Conservation (phyloP, 1,140 invertebrate genomes). For the Drosophila nikananu region DNA sequence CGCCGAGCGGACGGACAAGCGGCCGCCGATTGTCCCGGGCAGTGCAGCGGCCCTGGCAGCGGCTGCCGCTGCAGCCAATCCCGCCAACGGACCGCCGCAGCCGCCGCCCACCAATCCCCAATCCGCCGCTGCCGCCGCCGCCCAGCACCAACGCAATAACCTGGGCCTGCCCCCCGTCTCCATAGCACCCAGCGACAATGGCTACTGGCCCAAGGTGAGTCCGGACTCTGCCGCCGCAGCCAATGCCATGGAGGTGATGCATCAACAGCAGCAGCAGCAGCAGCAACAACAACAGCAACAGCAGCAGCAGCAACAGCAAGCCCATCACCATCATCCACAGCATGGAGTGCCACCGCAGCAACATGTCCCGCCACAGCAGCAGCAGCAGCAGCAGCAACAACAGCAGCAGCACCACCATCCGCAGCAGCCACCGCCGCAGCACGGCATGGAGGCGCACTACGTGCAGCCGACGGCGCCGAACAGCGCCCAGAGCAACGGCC, state of each 20-base stretch:
- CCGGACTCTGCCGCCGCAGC: conserved; percentile 90
- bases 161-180: conserved; percentile 73
- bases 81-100: conserved; percentile 29
- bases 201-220: conserved; percentile 93
- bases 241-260: conserved; percentile 88
- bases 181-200: conserved; percentile 88
- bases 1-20: conserved; percentile 95
- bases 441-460: conserved; percentile 75
- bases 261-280: conserved; percentile 89
- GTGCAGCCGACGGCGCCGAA: conserved; percentile 64
- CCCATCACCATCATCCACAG: conserved; percentile 70
- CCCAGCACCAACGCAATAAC: conserved; percentile 76
- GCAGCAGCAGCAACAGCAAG: conserved; percentile 71
- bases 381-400: conserved; percentile 82
- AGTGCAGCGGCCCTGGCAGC: conserved; percentile 70
- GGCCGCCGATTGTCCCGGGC: conserved; percentile 89
- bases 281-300: conserved; percentile 86
- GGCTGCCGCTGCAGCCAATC: conserved; percentile 82
- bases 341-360: conserved; percentile 68
- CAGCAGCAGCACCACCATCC: conserved; percentile 88
- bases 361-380: conserved; percentile 72
- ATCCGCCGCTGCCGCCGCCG: conserved; percentile 2
- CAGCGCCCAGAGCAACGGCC: conserved; percentile 69
- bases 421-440: conserved; percentile 75
- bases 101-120: conserved; percentile 45